Base-by-base conservation (phyloP, 2,888 invertebrate species). In the Mayetiola destructor region DNA sequence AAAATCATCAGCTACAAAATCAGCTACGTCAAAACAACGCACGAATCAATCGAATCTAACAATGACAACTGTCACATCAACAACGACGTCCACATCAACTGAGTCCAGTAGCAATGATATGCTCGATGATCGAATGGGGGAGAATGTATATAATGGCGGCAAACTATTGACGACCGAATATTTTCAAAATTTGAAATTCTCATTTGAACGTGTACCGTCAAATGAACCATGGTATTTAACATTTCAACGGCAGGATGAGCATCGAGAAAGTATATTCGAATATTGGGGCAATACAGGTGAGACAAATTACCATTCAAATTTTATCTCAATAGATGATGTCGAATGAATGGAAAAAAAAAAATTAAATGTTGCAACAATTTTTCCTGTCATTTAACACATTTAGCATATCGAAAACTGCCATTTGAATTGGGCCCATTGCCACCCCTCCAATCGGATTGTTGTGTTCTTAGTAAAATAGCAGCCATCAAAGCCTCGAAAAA, bases 201-300 rank as follows among this genome's bases (percentile, higher is more conserved):
- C 84, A 0, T 89, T 89, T 67, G 88, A 89, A 69, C 77, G 77
- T 16, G 75, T 85, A 59, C 88, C 88, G 1, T 75, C 72, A 35
- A 79, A 80, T 21, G 87, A 88, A 66, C 79, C 85, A 0, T 89
- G 89, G 89, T 87, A 81, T 67, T 78, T 81, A 61, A 83, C 88
- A 1, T 89, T 87, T 66, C 77, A 78, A 61, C 76, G 89, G 1
- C 86, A 88, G 66, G 88, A 88, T 66, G 77, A 78, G 55, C 82
- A 84, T 16, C 79, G 80, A 61, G 80, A 84, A 63, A 77, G 75
- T 67, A 77, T 77, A 66, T 76, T 77, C 73, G 70, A 76, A 69
- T 71, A 73, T 61, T 72, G 67, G 59, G 72, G 71, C 6, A 66
- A 65, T 32, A 71, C 69, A 29, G 60, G 60, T 61, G 32, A 18